phyloP scores from a whole-genome alignment of 2,888 invertebrate species.

The Choristoneura rosaceana region DNA sequence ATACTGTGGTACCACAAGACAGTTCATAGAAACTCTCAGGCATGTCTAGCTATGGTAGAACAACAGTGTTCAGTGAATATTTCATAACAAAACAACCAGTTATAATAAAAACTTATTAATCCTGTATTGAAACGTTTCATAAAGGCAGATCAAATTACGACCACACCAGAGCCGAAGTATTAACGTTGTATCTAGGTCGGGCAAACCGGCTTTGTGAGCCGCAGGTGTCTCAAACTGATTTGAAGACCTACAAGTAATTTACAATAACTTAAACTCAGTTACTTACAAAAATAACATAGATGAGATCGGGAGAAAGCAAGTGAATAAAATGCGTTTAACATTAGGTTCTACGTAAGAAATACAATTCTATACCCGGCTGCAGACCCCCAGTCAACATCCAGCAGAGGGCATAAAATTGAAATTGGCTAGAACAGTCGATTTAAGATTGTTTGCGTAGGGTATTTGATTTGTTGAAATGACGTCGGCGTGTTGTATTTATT shows the following conservation, averaged over 20 bases:
- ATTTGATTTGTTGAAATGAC: slow-evolving; percentile 80
- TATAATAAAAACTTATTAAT: neutral
- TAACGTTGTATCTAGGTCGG: slow-evolving; percentile 2
- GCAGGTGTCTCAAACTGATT: slow-evolving; percentile 9
- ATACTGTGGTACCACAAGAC: too few relatives aligned
- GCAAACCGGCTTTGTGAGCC: slow-evolving; percentile 8
- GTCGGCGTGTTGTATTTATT: slow-evolving; percentile 76
- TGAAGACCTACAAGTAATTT: slow-evolving; percentile 11
- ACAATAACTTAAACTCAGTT: neutral
- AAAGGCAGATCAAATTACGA: slow-evolving; percentile 7
- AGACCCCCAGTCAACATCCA: slow-evolving; percentile 49
- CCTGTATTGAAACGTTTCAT: neutral
- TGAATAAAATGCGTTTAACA: neutral
- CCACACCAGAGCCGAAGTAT: slow-evolving; percentile 1
- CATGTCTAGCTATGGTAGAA: too few relatives aligned
- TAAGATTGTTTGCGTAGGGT: slow-evolving; percentile 72
- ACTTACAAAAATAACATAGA: neutral
- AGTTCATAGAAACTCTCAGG: too few relatives aligned
- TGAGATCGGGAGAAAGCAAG: neutral
- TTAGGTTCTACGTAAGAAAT: slow-evolving; percentile 44
- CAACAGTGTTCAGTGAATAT: too few relatives aligned
- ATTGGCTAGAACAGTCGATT: slow-evolving; percentile 75
- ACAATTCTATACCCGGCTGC: slow-evolving; percentile 52
- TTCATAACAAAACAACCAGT: too few relatives aligned
- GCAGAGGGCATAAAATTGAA: slow-evolving; percentile 69